Conservation (phyloP, 2,888 invertebrate genomes). For the Lamellibrachia satsuma region DNA sequence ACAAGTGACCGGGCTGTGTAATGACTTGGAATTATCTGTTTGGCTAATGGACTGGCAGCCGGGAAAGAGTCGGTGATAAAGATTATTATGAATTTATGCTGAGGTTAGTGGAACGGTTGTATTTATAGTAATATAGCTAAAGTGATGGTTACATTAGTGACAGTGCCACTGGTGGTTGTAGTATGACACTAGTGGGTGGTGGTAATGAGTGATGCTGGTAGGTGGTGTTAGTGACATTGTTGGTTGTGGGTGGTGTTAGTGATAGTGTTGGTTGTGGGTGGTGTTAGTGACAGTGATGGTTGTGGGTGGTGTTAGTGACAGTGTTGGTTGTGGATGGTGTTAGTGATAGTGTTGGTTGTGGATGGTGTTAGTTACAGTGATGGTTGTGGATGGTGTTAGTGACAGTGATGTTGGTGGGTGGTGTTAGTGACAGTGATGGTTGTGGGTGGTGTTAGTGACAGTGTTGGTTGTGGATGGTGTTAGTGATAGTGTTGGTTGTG, state of each 20-base stretch:
- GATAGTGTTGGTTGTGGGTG: not conserved
- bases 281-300: not conserved
- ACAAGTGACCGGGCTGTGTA: not conserved
- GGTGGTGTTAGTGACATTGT: not conserved
- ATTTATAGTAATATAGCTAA: conserved; percentile 9
- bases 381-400: too few relatives aligned
- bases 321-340: not conserved
- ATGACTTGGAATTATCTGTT: not conserved
- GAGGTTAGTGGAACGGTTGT: not conserved
- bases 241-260: not conserved
- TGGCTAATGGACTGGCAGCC: not conserved
- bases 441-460: not conserved
- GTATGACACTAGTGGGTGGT: not conserved
- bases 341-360: too few relatives aligned
- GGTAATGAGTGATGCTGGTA: not conserved
- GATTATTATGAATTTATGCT: conserved; percentile 6
- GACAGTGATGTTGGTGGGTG: too few relatives aligned
- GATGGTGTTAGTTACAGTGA: too few relatives aligned
- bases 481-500: not conserved
- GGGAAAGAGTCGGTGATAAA: not conserved
- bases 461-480: not conserved
- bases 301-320: not conserved
- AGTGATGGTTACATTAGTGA: not conserved
- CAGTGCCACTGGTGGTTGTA: not conserved
- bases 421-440: not conserved